phyloP scores from a whole-genome alignment of 2,113 vertebrate species.

The Progne subis region DNA sequence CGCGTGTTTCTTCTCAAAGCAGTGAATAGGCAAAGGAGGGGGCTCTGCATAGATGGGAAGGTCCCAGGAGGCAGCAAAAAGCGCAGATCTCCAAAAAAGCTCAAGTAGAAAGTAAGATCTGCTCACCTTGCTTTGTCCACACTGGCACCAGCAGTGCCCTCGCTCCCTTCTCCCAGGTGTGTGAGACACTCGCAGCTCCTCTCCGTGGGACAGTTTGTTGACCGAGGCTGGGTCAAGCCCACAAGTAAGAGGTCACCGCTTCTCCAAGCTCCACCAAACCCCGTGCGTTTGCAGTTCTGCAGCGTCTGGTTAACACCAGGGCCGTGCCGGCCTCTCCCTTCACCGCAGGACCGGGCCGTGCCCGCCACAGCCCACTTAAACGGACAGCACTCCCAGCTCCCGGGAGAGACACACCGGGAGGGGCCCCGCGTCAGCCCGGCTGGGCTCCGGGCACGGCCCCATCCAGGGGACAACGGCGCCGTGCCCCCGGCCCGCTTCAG shows the following conservation, averaged over 20 bases:
- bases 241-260: background rate
- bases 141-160: background rate
- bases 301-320: background rate
- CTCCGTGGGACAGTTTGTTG: background rate
- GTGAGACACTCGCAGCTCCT: background rate
- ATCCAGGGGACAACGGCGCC: too few species aligned
- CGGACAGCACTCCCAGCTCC: fast-evolving
- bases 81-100: background rate
- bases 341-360: fast-evolving
- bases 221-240: background rate
- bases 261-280: background rate
- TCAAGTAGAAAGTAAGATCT: background rate
- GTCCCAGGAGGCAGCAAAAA: background rate
- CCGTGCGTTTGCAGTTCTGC: background rate
- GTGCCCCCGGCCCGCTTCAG: too few species aligned
- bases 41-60: background rate
- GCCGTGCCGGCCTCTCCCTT: background rate
- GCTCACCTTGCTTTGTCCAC: background rate
- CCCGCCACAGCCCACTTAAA: background rate
- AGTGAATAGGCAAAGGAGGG: background rate
- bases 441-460: too few species aligned
- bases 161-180: fast-evolving
- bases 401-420: background rate
- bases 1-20: background rate
- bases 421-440: fast-evolving